phyloP scores from a whole-genome alignment of 2,888 invertebrate species.

The Amblyjoppa proteus region DNA sequence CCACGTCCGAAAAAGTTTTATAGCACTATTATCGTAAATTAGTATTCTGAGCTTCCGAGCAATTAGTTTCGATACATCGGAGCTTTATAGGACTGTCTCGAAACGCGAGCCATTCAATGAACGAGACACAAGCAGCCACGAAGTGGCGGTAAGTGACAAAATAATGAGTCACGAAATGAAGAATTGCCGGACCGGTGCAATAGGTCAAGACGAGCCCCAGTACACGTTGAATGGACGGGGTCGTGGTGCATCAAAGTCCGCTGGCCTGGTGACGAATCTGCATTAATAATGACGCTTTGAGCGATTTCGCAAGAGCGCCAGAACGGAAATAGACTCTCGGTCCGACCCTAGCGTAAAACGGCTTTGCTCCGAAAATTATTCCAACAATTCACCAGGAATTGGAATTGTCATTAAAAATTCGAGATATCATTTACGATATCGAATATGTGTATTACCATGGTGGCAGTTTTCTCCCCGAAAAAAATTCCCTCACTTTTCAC shows the following conservation, averaged over 20 bases:
- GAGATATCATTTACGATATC: neutral
- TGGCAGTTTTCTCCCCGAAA: neutral
- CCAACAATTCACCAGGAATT: constrained; percentile 11
- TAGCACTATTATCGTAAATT: neutral
- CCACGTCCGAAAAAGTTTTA: neutral
- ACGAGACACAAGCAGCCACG: neutral
- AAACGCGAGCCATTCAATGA: neutral
- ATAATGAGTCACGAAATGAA: neutral
- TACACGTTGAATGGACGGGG: constrained; percentile 9
- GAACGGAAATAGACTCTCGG: constrained; percentile 53
- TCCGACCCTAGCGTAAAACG: neutral
- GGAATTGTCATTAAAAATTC: neutral
- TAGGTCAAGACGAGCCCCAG: constrained; percentile 31
- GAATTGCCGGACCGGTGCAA: neutral
- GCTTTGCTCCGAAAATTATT: constrained; percentile 32
- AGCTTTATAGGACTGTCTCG: neutral
- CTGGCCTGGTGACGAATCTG: constrained; percentile 60
- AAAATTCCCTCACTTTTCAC: neutral
- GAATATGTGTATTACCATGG: no score
- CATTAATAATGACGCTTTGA: constrained; percentile 58
- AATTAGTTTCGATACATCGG: neutral
- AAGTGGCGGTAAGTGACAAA: neutral
- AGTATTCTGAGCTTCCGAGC: neutral
- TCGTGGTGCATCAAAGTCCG: constrained; percentile 57
- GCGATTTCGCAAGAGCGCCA: constrained; percentile 49